A percentile compares a stretch with the other conserved stretches of the same genome.
phyloP scores from a whole-genome alignment of 2,113 vertebrate genomes.

The Setophaga petechia region DNA sequence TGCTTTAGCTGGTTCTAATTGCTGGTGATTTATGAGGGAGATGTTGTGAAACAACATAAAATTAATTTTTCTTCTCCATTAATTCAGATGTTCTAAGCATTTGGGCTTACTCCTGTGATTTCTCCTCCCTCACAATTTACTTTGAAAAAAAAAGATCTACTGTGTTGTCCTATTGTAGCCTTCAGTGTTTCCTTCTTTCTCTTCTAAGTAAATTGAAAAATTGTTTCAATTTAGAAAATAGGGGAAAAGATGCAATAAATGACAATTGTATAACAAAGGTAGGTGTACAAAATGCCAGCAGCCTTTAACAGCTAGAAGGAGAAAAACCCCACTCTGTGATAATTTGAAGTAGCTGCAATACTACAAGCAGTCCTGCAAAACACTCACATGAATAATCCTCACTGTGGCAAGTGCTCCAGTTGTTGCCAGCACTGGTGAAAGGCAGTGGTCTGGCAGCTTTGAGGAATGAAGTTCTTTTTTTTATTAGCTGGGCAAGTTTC shows the following conservation, averaged over 20 bases:
- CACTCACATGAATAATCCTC: background rate
- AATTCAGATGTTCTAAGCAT: background rate
- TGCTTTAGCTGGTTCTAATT: background rate
- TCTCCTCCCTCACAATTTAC: background rate
- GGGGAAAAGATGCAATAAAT: background rate
- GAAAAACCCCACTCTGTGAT: background rate
- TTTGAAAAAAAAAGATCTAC: background rate
- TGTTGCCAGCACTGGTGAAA: slow-evolving; percentile 23
- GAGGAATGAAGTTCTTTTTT: slow-evolving; percentile 10
- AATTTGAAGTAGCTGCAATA: background rate
- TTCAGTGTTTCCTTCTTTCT: background rate
- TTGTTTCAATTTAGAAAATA: background rate
- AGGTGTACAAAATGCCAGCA: background rate
- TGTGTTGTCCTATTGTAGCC: background rate
- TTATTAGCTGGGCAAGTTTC: slow-evolving; percentile 32
- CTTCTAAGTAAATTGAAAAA: background rate
- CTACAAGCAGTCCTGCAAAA: background rate
- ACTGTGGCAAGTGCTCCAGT: background rate
- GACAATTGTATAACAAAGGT: background rate
- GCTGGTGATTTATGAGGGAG: background rate
- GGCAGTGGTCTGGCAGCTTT: slow-evolving; percentile 26
- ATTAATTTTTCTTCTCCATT: background rate
- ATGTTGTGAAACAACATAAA: background rate
- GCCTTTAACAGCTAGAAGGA: background rate
- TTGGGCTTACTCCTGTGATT: background rate